Conservation (phyloP, 1,140 invertebrate genomes). For the Apis dorsata region DNA sequence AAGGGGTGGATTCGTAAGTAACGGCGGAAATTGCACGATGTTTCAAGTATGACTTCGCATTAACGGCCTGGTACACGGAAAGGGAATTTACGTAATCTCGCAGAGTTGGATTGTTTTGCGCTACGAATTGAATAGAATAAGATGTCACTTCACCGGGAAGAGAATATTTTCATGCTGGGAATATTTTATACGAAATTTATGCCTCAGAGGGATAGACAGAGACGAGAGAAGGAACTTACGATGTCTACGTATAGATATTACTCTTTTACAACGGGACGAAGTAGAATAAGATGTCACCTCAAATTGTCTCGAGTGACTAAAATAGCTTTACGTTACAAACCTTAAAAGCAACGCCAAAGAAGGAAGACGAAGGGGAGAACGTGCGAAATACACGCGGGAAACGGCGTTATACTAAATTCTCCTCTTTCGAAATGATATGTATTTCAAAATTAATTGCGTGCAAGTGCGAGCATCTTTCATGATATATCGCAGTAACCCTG, state of each 20-base stretch:
- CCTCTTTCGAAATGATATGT: slow-evolving; percentile 39
- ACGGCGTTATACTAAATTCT: slow-evolving; percentile 33
- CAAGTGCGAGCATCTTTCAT: slow-evolving; percentile 36
- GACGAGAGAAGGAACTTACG: slow-evolving; percentile 16
- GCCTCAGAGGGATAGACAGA: not conserved
- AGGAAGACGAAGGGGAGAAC: not conserved
- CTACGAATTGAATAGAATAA: slow-evolving; percentile 33
- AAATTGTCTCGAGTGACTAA: slow-evolving; percentile 42
- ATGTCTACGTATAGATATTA: slow-evolving; percentile 27
- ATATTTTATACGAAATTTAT: slow-evolving; percentile 34
- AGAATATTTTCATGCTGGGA: slow-evolving; percentile 31
- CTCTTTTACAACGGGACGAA: slow-evolving; percentile 31
- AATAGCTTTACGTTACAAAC: slow-evolving; percentile 46
- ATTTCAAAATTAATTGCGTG: slow-evolving; percentile 47
- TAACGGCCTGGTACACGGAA: not conserved
- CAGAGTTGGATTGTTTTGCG: slow-evolving; percentile 8
- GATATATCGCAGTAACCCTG: slow-evolving; percentile 26
- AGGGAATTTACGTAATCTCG: slow-evolving; percentile 9
- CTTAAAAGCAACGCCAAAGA: slow-evolving; percentile 34
- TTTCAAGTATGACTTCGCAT: slow-evolving; percentile 11
- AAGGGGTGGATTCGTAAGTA: not conserved
- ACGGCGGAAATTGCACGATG: not conserved
- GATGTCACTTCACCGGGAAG: slow-evolving; percentile 6
- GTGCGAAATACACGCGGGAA: slow-evolving; percentile 18
- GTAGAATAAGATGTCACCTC: slow-evolving; percentile 48